Evolutionary conservation across 2,888 invertebrate genomes (phyloP), one percentile per base, ranked within the genome.

Genomic region (Cremastinae sp.): DNA sequence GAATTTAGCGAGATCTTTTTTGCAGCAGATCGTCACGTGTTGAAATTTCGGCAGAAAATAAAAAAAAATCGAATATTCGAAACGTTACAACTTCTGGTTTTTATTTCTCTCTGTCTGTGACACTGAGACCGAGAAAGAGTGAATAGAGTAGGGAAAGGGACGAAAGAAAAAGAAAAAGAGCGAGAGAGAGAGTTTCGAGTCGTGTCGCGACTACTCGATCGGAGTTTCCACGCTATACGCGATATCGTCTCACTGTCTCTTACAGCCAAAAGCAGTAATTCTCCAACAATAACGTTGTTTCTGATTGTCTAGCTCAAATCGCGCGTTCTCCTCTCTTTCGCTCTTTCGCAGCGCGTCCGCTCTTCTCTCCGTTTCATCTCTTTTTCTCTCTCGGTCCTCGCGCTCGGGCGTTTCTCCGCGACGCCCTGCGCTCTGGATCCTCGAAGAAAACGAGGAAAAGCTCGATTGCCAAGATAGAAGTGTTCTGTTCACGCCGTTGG

Each of bases 391-490:
- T 14, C 9, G 3, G 16, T 62, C 22, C n/a, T n/a, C 9, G 20
- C 5, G 39, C 28, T 3, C 5, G 28, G 5, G 28, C 5, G 28
- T 41, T 20, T 35, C 55, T 55, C 58, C 14, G 37, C 43, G 41
- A 39, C 53, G 14, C 47, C 18, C 28, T 39, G 22, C 43, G 39
- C 20, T n/a, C n/a, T 22, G 43, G 22, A 59, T 65, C 39, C 55
- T 49, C 64, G 64, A 41, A 51, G 65, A 61, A 62, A 61, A 71
- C 55, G 39, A 55, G 18, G 56, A 47, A 14, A 16, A 59, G 18
- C 22, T 47, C 65, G 64, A 74, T 69, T 53, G 70, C 53, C 53
- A 64, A 64, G 64, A 59, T 70, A 70, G 58, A 64, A 75, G 74
- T 74, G 59, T 65, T 20, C 41, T 58, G 22, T 59, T 18, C 53